These are phyloP conservation scores for Ascaphus truei DNA, from an alignment of 2,113 vertebrate genomes.

Conservation along the genomic window DNA sequence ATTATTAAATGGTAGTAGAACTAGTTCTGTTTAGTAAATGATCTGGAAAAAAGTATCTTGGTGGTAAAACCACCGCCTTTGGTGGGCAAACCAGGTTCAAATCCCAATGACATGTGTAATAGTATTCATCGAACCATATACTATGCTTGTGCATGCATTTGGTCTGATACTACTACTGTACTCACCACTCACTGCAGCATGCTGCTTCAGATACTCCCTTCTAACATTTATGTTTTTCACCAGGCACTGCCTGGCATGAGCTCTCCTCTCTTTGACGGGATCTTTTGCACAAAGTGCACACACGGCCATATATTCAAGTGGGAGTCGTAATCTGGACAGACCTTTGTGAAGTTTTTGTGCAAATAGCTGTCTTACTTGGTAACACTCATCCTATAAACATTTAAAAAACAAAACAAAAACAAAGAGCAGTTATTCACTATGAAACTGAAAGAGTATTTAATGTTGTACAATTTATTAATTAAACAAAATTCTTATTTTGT, in stretches of 20 bases:
- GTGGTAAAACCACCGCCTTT: no score
- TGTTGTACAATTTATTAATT: no score
- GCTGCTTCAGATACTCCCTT: slow-evolving; percentile 95
- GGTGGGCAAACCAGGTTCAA: no score
- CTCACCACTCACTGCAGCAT: slow-evolving; percentile 94
- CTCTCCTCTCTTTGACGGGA: slow-evolving; percentile 92
- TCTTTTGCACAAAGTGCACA: slow-evolving; percentile 97
- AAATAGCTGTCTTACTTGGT: slow-evolving; percentile 95
- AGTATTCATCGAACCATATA: no score
- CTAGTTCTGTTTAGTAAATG: no score
- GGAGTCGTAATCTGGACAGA: slow-evolving; percentile 87
- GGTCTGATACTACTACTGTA: no score
- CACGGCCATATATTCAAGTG: slow-evolving; percentile 94
- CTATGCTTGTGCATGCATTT: no score
- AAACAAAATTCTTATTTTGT: no score
- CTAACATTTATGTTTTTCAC: slow-evolving; percentile 97
- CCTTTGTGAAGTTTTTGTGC: slow-evolving; percentile 97
- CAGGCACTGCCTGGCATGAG: slow-evolving; percentile 93
- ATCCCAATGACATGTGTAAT: no score
- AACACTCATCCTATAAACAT: slow-evolving; percentile 87
- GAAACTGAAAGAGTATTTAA: neutral
- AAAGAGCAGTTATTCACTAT: slow-evolving; percentile 17
- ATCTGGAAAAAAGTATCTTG: no score
- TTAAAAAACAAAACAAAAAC: slow-evolving; percentile 11
- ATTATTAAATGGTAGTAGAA: no score